Evolutionary conservation across 1,140 invertebrate genomes (phyloP).

Genomic region (Sitophilus oryzae): DNA sequence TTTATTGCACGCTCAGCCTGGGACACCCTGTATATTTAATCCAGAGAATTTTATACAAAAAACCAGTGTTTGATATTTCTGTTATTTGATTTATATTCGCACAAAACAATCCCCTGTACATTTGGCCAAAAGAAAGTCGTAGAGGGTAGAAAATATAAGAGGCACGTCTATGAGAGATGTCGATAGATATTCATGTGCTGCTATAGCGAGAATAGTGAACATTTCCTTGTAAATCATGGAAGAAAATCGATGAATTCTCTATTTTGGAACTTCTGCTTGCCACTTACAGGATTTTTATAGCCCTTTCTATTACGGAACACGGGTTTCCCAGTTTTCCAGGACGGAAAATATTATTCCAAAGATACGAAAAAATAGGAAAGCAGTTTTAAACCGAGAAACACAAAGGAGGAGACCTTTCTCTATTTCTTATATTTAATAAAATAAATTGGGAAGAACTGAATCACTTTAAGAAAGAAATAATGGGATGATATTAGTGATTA

Average conservation of each 20-base stretch:
- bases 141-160: background rate
- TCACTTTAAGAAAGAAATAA: too few relatives aligned
- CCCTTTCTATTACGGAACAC: background rate
- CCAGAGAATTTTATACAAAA: too few relatives aligned
- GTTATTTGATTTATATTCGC: too few relatives aligned
- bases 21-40: too few relatives aligned
- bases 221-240: slow-evolving; percentile 32
- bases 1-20: too few relatives aligned
- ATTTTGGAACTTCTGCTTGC: background rate
- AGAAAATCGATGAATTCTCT: slow-evolving; percentile 24
- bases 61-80: too few relatives aligned
- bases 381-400: background rate
- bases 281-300: slow-evolving; percentile 1
- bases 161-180: slow-evolving; percentile 3
- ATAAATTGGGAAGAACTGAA: too few relatives aligned
- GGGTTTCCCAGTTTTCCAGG: background rate
- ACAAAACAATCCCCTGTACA: too few relatives aligned
- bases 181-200: slow-evolving; percentile 26
- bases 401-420: background rate
- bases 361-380: background rate
- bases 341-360: background rate
- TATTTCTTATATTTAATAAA: too few relatives aligned
- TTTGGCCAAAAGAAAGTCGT: background rate
- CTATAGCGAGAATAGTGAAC: slow-evolving; percentile 35
- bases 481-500: too few relatives aligned